A percentile compares a stretch with the other conserved stretches of the same genome.
These are phyloP conservation scores for Eledone cirrhosa DNA, from an alignment of 2,888 invertebrate species.

Conservation along the genomic window DNA sequence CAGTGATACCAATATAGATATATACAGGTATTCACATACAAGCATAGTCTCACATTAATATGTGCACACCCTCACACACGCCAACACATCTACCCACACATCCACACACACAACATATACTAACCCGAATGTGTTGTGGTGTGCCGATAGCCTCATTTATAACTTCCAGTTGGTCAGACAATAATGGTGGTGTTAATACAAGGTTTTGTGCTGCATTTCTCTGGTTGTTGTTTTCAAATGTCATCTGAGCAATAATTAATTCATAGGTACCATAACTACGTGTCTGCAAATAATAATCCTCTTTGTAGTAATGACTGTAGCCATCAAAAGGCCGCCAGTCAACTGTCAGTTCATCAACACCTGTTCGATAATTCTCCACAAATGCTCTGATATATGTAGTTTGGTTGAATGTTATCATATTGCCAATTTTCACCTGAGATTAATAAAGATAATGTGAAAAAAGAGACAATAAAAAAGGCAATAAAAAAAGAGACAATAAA, in stretches of 20 bases:
- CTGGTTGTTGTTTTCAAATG: conserved; percentile 36
- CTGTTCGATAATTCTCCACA: conserved; percentile 45
- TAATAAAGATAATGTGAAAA: not conserved
- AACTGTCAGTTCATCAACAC: conserved; percentile 39
- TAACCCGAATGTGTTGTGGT: conserved; percentile 38
- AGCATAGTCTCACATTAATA: no score
- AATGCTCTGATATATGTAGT: conserved; percentile 43
- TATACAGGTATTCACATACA: no score
- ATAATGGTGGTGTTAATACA: conserved; percentile 1
- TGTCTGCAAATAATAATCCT: conserved; percentile 41
- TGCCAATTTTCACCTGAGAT: conserved; percentile 46
- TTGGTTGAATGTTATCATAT: conserved; percentile 41
- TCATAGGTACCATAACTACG: conserved; percentile 46
- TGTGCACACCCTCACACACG: no score
- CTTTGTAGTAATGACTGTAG: conserved; percentile 36
- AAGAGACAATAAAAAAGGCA: no score
- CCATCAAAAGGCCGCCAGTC: conserved; percentile 32
- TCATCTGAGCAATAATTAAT: conserved; percentile 44
- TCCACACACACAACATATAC: not conserved
- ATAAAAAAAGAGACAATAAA: no score
- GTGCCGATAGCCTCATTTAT: conserved; percentile 31
- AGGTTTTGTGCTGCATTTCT: conserved; percentile 36
- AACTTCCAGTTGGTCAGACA: conserved; percentile 33
- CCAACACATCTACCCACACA: no score
- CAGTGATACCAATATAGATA: no score